phyloP scores from a whole-genome alignment of 2,797 vertebrate genomes.

The Sardinella longiceps region DNA sequence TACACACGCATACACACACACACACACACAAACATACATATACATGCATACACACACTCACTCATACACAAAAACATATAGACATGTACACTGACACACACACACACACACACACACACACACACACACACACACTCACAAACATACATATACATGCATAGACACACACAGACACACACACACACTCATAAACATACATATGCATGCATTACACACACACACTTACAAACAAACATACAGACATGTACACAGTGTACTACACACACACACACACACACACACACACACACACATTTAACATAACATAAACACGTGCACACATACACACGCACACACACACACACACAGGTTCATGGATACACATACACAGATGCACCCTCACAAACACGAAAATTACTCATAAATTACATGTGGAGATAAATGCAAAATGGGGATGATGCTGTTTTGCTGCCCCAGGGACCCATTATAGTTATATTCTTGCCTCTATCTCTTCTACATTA shows the following conservation, averaged over 20 bases:
- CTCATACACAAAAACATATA: slow-evolving; percentile 22
- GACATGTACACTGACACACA: neutral
- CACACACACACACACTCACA: neutral
- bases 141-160: neutral
- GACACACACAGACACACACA: neutral
- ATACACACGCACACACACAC: neutral
- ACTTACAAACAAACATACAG: neutral
- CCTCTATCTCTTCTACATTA: neutral
- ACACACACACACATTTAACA: neutral
- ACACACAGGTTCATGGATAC: neutral
- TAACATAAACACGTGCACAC: neutral
- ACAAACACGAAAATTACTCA: neutral
- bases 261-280: neutral
- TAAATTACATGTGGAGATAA: neutral
- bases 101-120: neutral
- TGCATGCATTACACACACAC: neutral
- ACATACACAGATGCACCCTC: neutral
- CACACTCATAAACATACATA: too few relatives aligned
- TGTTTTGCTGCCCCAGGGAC: neutral
- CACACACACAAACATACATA: neutral
- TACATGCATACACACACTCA: neutral
- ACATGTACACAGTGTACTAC: neutral
- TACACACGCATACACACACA: neutral
- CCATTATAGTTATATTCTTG: neutral
- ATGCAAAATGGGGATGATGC: neutral